Conservation (phyloP, 2,888 invertebrate species). For the Celastrina argiolus region DNA sequence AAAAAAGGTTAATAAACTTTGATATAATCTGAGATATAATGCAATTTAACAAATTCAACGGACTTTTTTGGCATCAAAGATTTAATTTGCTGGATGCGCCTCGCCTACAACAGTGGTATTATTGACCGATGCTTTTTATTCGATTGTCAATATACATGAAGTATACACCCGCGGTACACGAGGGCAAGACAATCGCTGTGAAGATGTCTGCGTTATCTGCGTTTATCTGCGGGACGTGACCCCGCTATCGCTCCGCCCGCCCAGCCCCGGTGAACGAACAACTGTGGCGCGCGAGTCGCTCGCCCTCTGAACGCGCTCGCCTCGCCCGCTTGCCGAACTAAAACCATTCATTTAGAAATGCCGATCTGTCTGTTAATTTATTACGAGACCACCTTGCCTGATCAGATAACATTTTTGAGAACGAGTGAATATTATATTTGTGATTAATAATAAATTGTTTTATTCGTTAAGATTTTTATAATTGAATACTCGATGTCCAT, state of each 20-base stretch:
- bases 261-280: slow-evolving; percentile 45
- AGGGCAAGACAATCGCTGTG: slow-evolving; percentile 59
- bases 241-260: slow-evolving; percentile 69
- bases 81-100: too few relatives aligned
- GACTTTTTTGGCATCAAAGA: too few relatives aligned
- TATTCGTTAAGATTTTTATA: not conserved
- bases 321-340: slow-evolving; percentile 37
- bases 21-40: too few relatives aligned
- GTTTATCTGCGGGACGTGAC: slow-evolving; percentile 72
- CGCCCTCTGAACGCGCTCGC: not conserved
- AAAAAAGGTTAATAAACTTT: not conserved
- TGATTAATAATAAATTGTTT: not conserved
- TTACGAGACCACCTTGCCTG: slow-evolving; percentile 65
- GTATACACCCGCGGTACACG: not conserved
- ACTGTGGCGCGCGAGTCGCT: not conserved
- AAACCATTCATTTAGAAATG: slow-evolving; percentile 67
- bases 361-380: slow-evolving; percentile 67
- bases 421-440: slow-evolving; percentile 1
- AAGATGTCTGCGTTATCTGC: slow-evolving; percentile 63
- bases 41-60: too few relatives aligned
- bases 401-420: slow-evolving; percentile 54
- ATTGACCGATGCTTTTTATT: not conserved
- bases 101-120: too few relatives aligned
- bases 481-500: not conserved
- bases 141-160: not conserved